Evolutionary conservation across 1,140 invertebrate genomes (phyloP).

Genomic region (Eurosta solidaginis): DNA sequence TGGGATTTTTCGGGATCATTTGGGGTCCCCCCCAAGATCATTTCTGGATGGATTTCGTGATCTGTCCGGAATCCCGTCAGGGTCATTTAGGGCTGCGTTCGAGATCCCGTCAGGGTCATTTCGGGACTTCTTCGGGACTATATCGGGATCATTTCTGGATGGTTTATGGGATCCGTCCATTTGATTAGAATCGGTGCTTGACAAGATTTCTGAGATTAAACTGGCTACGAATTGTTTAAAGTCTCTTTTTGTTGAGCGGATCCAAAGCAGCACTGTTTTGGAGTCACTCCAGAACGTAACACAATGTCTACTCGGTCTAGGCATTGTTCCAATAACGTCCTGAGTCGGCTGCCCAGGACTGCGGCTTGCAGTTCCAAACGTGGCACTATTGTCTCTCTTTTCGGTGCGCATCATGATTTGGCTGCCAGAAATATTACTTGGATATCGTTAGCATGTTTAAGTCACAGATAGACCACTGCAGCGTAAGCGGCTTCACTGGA

Average conservation of each 20-base stretch:
- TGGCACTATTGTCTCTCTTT: slow-evolving; percentile 41
- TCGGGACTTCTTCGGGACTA: too few species aligned
- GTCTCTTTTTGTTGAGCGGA: slow-evolving; percentile 36
- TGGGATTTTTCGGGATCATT: too few species aligned
- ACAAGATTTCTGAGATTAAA: slow-evolving; percentile 54
- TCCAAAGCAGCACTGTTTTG: slow-evolving; percentile 42
- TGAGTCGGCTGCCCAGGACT: slow-evolving; percentile 40
- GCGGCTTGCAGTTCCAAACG: slow-evolving; percentile 46
- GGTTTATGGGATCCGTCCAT: slow-evolving; percentile 42
- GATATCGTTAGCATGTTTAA: slow-evolving; percentile 32
- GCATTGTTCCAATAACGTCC: background rate
- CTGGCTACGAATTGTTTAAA: slow-evolving; percentile 59
- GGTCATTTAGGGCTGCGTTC: too few species aligned
- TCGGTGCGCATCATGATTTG: slow-evolving; percentile 43
- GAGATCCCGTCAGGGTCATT: too few species aligned
- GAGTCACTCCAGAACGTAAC: slow-evolving; percentile 52
- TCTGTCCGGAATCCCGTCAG: too few species aligned
- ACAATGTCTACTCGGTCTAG: slow-evolving; percentile 16
- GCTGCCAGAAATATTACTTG: slow-evolving; percentile 36
- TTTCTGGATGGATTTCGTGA: too few species aligned
- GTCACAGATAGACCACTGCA: background rate
- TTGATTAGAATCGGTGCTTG: slow-evolving; percentile 32
- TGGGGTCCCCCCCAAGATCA: too few species aligned
- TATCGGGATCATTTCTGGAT: too few species aligned
- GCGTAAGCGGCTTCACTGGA: too few species aligned